phyloP scores from a whole-genome alignment of 2,113 vertebrate genomes.

The Crotalus horridus region DNA sequence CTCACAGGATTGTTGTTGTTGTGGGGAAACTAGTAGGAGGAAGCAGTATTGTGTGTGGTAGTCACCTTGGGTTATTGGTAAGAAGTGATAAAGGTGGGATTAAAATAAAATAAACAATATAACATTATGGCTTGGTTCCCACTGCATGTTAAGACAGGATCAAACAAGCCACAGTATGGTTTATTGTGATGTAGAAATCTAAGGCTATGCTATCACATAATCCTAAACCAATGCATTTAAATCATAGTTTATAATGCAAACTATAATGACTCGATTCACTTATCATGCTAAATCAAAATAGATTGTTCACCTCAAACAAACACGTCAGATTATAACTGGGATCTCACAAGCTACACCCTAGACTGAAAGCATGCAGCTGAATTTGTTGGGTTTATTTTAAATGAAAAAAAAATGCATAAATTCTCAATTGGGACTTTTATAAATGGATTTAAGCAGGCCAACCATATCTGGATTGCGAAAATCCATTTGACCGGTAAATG shows the following conservation, averaged over 20 bases:
- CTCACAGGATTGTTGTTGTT: no score
- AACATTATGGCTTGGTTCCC: not conserved
- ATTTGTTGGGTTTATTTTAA: not conserved
- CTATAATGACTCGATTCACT: not conserved
- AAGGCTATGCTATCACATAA: not conserved
- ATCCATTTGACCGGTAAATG: not conserved
- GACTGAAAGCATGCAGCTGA: not conserved
- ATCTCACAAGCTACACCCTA: not conserved
- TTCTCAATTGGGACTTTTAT: not conserved
- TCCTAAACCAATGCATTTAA: not conserved
- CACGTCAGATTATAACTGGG: not conserved
- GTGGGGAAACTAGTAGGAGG: no score
- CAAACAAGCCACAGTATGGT: not conserved
- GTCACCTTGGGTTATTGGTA: no score
- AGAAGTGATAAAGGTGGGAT: no score
- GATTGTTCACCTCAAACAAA: not conserved
- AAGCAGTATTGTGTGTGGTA: no score
- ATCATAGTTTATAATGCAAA: not conserved
- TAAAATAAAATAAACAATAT: not conserved
- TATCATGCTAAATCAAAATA: not conserved
- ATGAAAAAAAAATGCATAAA: not conserved
- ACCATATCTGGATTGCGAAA: not conserved
- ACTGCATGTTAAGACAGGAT: not conserved
- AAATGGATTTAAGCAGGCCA: not conserved
- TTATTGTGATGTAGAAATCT: not conserved